Percentiles rank a stretch among this genome's conserved stretches.
Evolutionary conservation across 1,140 invertebrate species (phyloP).

Genomic region (Drosophila rhopaloa): DNA sequence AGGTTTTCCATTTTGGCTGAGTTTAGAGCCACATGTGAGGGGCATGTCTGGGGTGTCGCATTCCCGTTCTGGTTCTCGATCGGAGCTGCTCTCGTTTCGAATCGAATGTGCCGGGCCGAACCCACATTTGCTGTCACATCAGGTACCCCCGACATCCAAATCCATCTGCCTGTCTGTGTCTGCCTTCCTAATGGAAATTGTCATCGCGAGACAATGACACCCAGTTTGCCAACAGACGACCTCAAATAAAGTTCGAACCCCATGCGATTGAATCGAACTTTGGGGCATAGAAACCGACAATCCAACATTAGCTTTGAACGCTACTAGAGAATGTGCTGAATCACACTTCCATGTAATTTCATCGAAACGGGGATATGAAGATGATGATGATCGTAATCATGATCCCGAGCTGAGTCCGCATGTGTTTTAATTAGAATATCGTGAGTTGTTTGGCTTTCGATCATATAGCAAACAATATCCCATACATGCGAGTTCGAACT

Average conservation of each 20-base stretch:
- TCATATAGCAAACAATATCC: constrained; percentile 78
- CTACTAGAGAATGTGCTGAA: constrained; percentile 57
- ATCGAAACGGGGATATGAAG: constrained; percentile 42
- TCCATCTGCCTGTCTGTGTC: constrained; percentile 56
- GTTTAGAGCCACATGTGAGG: constrained; percentile 59
- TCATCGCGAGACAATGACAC: constrained; percentile 61
- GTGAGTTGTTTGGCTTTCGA: constrained; percentile 81
- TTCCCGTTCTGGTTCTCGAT: constrained; percentile 36
- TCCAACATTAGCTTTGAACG: constrained; percentile 75
- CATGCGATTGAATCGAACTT: constrained; percentile 55
- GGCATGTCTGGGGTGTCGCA: constrained; percentile 62
- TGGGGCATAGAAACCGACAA: constrained; percentile 45
- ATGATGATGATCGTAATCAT: constrained; percentile 11
- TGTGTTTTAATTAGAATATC: constrained; percentile 82
- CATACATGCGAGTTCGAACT: constrained; percentile 10
- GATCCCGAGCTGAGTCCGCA: constrained; percentile 47
- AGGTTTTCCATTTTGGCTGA: constrained; percentile 49
- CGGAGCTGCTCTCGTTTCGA: constrained; percentile 65
- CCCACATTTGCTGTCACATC: constrained; percentile 68
- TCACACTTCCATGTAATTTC: constrained; percentile 78
- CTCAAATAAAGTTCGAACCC: constrained; percentile 42
- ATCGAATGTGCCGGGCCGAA: constrained; percentile 42
- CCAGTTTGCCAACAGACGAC: constrained; percentile 4
- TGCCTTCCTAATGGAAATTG: constrained; percentile 72
- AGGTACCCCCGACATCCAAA: constrained; percentile 67